Percentiles rank a stretch among this genome's conserved stretches.
phyloP scores from a whole-genome alignment of 2,113 vertebrate genomes.

The Microcebus murinus region DNA sequence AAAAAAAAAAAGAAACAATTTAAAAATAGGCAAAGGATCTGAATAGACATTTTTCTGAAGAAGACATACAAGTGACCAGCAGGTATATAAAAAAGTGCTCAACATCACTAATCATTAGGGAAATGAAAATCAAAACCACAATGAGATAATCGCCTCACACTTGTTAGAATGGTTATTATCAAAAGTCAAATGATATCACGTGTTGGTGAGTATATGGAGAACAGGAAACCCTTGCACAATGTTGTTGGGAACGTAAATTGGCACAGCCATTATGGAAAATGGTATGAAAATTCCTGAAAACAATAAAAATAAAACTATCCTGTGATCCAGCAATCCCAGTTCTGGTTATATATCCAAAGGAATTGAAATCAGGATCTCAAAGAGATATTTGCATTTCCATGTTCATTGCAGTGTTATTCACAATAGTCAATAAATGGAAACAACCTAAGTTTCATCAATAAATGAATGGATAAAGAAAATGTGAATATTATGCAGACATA shows the following conservation, averaged over 20 bases:
- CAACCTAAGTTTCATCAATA: neutral
- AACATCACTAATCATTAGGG: neutral
- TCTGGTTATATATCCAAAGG: neutral
- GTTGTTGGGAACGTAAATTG: neutral
- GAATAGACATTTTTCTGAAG: neutral
- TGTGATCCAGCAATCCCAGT: neutral
- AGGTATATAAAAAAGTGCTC: neutral
- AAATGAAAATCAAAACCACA: neutral
- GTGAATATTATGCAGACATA: neutral
- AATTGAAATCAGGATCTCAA: neutral
- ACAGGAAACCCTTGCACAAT: neutral
- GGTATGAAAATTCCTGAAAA: neutral
- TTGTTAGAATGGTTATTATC: neutral
- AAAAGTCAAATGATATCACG: neutral
- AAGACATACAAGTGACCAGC: neutral
- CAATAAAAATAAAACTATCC: neutral
- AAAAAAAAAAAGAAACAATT: neutral
- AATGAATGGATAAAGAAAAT: neutral
- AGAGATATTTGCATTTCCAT: neutral
- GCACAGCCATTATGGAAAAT: neutral
- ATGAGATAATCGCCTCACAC: neutral
- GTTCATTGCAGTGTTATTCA: neutral
- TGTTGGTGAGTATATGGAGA: neutral
- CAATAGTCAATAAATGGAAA: neutral
- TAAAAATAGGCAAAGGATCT: neutral